Conservation (phyloP, 1,140 invertebrate species). For the Leptopilina clavipes region DNA sequence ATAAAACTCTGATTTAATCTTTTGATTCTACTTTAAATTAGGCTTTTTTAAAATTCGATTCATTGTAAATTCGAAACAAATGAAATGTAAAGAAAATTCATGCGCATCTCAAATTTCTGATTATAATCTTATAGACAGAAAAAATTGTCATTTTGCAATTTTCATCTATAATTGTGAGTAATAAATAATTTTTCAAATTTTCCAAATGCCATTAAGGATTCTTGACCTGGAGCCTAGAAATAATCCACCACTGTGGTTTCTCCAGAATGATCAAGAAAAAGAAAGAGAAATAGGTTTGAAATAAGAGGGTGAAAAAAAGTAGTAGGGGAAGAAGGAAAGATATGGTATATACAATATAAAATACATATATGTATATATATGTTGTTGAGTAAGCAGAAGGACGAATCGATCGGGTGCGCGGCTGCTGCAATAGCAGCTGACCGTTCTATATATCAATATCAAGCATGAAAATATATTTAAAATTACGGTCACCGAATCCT, state of each 20-base stretch:
- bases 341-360: slow-evolving; percentile 26
- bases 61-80: too few species aligned
- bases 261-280: slow-evolving; percentile 10
- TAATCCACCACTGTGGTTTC: slow-evolving; percentile 18
- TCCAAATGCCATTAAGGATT: not conserved
- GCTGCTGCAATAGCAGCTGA: slow-evolving; percentile 54
- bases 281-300: not conserved
- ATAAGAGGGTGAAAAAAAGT: slow-evolving; percentile 14
- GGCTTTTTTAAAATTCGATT: too few species aligned
- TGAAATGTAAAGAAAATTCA: too few species aligned
- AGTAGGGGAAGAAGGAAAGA: slow-evolving; percentile 1
- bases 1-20: too few species aligned
- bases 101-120: too few species aligned
- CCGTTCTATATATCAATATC: slow-evolving; percentile 37
- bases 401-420: slow-evolving; percentile 65
- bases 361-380: slow-evolving; percentile 24
- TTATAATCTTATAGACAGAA: too few species aligned
- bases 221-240: not conserved
- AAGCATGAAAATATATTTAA: not conserved
- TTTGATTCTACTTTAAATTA: too few species aligned
- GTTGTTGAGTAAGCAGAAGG: not conserved
- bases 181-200: too few species aligned
- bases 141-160: not conserved
- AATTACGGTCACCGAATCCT: slow-evolving; percentile 11
- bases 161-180: not conserved